phyloP scores from a whole-genome alignment of 2,113 vertebrate species.

The Hippolais icterina region DNA sequence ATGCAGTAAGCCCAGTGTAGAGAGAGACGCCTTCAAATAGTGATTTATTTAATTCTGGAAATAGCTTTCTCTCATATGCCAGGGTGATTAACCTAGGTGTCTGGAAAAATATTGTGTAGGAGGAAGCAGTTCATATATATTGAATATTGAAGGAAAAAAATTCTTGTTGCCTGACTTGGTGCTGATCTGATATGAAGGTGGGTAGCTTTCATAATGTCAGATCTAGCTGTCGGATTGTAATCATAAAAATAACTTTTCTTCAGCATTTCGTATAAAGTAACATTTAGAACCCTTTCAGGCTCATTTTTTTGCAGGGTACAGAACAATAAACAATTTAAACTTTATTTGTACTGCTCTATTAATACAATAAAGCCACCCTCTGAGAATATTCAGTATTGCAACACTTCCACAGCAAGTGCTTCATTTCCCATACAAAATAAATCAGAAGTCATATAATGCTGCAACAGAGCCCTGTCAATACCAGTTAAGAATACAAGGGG shows the following conservation, averaged over 20 bases:
- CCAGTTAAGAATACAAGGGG: background rate
- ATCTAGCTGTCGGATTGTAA: background rate
- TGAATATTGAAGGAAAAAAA: background rate
- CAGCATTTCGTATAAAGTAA: background rate
- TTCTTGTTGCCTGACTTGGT: background rate
- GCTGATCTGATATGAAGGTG: background rate
- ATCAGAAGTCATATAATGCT: slow-evolving; percentile 32
- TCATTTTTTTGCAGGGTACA: background rate
- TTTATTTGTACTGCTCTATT: background rate
- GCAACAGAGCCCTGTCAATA: slow-evolving; percentile 27
- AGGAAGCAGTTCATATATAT: background rate
- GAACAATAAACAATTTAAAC: background rate
- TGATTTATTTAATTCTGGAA: background rate
- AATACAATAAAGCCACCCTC: slow-evolving; percentile 30
- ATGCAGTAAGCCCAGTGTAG: background rate
- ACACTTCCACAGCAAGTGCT: background rate
- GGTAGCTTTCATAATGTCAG: background rate
- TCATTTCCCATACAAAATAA: slow-evolving; percentile 34
- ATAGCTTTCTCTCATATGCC: background rate
- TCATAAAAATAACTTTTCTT: slow-evolving; percentile 18
- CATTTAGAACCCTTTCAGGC: background rate
- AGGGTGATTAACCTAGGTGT: background rate
- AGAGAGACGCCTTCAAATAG: background rate
- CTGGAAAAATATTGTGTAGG: background rate
- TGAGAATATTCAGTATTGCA: slow-evolving; percentile 37